Base-by-base conservation (phyloP, 2,888 invertebrate species). In the Stratiomys singularior region DNA sequence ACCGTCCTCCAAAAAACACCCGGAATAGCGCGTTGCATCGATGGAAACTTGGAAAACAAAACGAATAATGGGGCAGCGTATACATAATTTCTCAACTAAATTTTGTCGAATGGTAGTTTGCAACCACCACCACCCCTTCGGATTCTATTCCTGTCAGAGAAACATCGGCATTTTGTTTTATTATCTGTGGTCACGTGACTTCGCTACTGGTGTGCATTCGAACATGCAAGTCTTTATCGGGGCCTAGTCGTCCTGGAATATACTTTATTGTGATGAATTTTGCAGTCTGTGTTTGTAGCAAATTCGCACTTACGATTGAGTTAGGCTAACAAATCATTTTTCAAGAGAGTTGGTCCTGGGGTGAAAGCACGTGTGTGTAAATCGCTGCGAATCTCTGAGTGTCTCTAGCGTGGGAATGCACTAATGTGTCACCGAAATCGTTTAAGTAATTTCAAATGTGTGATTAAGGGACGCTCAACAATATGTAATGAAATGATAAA, bases 111-210 rank as follows among this genome's bases (percentile, higher is more conserved):
- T 11, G 69, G 30, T 23, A 46, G n/a, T 46, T 13, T 18, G 23
- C 69, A 11, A 30, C 69, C 46, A 46, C 69, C 7, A 30, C 69
- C 46, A 23, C 69, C 47, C 25, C 47, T 0, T 1, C 2, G 23
- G 15, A 13, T 4, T 60, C 60, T 21, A 60, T 18, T 25, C 60
- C 23, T 60, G 47, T 44, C 67, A 69, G 69, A 46, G 47, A 69
- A 69, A 69, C 69, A 69, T 25, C 69, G 69, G 69, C 15, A 69
- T 69, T 69, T 69, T 77, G 72, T 77, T 77, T 77, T 77, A 77
- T 77, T 77, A 77, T 77, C 67, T 77, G 77, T 72, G 71, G 77
- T 67, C 77, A 77, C 77, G 77, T 77, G 77, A 77, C 77, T 71
- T 46, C 71, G 44, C 67, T 30, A 13, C 28, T 27, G 11, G 23